A percentile compares a stretch with the other conserved stretches of the same genome.
Conservation (phyloP, 1,140 invertebrate species). For the Drosophila novamexicana region DNA sequence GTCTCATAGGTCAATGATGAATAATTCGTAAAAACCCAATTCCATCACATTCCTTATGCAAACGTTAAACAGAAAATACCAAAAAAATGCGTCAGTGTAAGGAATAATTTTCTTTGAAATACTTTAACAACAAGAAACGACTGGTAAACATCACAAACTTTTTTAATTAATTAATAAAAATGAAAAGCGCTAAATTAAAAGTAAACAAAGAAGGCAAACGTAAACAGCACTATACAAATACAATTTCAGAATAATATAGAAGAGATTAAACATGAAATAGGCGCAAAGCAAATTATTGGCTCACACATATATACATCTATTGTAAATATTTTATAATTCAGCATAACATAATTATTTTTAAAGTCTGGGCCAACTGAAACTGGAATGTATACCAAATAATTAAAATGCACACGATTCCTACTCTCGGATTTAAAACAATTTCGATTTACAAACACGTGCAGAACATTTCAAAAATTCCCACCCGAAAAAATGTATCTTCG, state of each 20-base stretch:
- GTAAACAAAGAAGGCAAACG: slow-evolving; percentile 48
- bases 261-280: neutral
- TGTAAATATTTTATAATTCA: no score
- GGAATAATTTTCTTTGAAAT: neutral
- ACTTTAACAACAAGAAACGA: neutral
- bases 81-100: slow-evolving; percentile 12
- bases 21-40: slow-evolving; percentile 21
- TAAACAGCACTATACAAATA: neutral
- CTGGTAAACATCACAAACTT: neutral
- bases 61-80: neutral
- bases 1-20: slow-evolving; percentile 16
- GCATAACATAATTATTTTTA: no score
- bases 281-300: neutral
- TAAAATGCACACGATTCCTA: neutral
- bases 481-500: slow-evolving; percentile 29
- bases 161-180: neutral
- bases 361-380: no score
- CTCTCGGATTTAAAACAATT: neutral
- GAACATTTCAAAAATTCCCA: neutral
- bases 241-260: no score
- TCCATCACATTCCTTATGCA: neutral
- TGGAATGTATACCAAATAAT: no score
- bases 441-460: neutral
- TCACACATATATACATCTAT: no score
- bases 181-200: neutral